Conservation (phyloP, 2,113 vertebrate species). For the Sisor rabdophorus region DNA sequence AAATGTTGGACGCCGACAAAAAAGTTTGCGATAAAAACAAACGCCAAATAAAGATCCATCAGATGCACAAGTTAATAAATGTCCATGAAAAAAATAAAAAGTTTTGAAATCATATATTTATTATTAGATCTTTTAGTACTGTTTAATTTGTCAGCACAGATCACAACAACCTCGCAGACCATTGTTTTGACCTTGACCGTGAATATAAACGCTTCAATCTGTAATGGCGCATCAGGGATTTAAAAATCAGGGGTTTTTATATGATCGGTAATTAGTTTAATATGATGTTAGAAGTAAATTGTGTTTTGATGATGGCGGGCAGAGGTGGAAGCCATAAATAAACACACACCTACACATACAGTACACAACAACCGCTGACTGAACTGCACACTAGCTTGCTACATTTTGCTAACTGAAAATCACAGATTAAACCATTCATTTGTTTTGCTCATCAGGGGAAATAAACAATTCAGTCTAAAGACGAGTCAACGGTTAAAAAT, state of each 20-base stretch:
- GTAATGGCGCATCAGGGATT: not conserved
- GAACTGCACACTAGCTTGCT: conserved; percentile 28
- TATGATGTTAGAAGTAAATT: too few species aligned
- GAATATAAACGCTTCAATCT: not conserved
- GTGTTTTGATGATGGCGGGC: conserved; percentile 6
- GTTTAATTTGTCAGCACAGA: too few species aligned
- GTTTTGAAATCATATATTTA: too few species aligned
- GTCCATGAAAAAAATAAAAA: too few species aligned
- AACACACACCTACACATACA: not conserved
- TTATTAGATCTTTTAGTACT: too few species aligned
- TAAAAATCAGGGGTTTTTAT: not conserved
- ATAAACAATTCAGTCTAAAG: too few species aligned
- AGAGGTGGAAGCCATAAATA: conserved; percentile 9
- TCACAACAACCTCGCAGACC: not conserved
- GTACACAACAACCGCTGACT: not conserved
- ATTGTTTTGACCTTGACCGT: conserved; percentile 21
- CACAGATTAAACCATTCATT: not conserved
- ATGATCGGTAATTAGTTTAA: not conserved
- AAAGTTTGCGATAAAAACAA: too few species aligned
- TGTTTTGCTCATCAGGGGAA: not conserved
- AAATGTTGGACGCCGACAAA: too few species aligned
- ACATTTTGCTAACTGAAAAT: not conserved
- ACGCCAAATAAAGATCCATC: too few species aligned
- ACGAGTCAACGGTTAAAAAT: too few species aligned
- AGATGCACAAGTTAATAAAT: too few species aligned